Evolutionary conservation across 2,797 vertebrate species (phyloP).

Genomic region (Pitangus sulphuratus): DNA sequence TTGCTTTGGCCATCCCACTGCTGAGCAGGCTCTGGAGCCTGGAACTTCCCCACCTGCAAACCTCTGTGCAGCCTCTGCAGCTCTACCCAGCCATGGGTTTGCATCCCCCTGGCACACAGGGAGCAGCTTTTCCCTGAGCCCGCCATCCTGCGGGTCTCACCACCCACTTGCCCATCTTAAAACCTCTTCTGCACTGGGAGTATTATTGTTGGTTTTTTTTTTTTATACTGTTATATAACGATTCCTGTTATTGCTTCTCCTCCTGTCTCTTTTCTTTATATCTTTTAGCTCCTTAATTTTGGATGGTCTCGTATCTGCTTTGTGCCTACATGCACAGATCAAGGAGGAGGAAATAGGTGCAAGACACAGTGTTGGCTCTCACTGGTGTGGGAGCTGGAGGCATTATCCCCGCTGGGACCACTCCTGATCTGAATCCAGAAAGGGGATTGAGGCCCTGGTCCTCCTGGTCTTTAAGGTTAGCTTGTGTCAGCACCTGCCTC

Average conservation of each 20-base stretch:
- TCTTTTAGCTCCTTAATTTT: slow-evolving; percentile 42
- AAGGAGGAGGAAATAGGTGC: not conserved
- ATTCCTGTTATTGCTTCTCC: slow-evolving; percentile 3
- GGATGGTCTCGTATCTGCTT: not conserved
- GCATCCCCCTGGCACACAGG: not conserved
- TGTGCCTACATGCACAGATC: not conserved
- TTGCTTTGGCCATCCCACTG: not conserved
- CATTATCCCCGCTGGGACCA: not conserved
- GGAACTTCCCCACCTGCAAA: not conserved
- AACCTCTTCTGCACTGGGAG: not conserved
- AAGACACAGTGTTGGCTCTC: fast-evolving
- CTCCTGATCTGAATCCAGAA: not conserved
- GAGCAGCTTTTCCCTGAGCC: not conserved
- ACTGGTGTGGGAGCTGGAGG: not conserved
- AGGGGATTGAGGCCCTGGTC: not conserved
- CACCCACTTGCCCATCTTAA: not conserved
- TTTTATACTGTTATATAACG: slow-evolving; percentile 17
- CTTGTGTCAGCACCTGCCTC: not conserved
- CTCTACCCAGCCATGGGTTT: not conserved
- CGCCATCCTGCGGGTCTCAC: not conserved
- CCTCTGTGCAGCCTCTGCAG: not conserved
- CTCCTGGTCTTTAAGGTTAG: not conserved
- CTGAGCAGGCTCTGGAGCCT: not conserved
- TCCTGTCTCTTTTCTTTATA: not conserved
- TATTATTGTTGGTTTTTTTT: not conserved